Conservation (phyloP, 2,888 invertebrate species). For the Hipparchia semele region DNA sequence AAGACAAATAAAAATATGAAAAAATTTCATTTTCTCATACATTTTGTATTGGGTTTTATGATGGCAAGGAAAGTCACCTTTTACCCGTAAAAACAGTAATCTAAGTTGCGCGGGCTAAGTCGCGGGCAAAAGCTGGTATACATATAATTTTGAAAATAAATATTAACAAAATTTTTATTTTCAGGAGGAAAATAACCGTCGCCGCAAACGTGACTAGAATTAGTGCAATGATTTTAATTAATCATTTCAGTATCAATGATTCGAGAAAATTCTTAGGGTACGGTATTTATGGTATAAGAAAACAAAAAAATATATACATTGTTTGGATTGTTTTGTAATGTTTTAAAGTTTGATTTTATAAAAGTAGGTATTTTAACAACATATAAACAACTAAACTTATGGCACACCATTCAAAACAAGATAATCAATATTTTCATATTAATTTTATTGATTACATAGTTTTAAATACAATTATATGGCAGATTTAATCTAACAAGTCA, state of each 20-base stretch:
- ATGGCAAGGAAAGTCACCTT: no score
- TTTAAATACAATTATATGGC: no score
- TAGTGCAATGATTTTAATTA: conserved; percentile 4
- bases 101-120: no score
- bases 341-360: background rate
- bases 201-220: conserved; percentile 77
- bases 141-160: no score
- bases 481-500: no score
- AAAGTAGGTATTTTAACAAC: background rate
- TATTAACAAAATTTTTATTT: conserved; percentile 50
- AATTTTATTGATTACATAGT: background rate
- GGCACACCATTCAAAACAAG: background rate
- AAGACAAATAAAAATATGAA: no score
- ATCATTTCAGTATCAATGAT: background rate
- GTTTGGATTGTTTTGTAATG: conserved; percentile 8
- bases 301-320: conserved; percentile 1
- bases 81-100: no score
- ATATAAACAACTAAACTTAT: no score
- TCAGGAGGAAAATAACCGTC: conserved; percentile 75
- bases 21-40: no score
- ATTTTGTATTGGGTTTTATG: no score
- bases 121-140: no score
- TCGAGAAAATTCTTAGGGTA: conserved; percentile 3
- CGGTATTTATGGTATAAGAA: conserved; percentile 11
- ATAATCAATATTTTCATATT: background rate